Evolutionary conservation across 2,888 invertebrate species (phyloP).

Genomic region (Acleris emargana): DNA sequence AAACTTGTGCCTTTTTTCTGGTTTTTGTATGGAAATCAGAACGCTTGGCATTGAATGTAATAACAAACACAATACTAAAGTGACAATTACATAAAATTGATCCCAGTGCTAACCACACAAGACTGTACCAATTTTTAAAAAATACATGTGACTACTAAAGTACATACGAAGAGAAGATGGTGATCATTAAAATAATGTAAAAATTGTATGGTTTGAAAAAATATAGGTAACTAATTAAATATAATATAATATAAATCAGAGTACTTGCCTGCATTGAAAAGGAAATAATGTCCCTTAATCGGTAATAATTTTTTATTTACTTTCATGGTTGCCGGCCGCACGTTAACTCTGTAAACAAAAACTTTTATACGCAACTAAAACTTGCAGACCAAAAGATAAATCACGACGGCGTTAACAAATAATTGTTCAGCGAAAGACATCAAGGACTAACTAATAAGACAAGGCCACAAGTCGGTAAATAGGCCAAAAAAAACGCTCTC

Average conservation of each 20-base stretch:
- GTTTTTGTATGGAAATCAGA: no score
- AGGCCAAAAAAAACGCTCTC: background rate
- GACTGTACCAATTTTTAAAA: no score
- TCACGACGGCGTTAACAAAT: background rate
- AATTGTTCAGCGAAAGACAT: background rate
- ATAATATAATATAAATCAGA: background rate
- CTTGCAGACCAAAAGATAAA: background rate
- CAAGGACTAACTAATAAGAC: constrained; percentile 21
- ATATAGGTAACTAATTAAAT: no score
- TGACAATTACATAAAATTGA: no score
- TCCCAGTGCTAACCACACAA: no score
- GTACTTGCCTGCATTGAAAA: constrained; percentile 92
- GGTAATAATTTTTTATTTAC: constrained; percentile 90
- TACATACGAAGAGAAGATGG: no score
- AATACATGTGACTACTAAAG: no score
- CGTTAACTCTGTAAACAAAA: constrained; percentile 38
- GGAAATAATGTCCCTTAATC: constrained; percentile 94
- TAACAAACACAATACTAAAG: no score
- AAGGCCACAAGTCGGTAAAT: constrained; percentile 6
- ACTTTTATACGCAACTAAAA: background rate
- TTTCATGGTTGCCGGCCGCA: constrained; percentile 64
- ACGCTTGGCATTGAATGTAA: no score
- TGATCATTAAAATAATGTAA: no score
- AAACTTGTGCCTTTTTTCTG: no score
- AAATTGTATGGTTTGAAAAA: no score